phyloP scores from a whole-genome alignment of 2,888 invertebrate genomes.

The Darwinula stevensoni region DNA sequence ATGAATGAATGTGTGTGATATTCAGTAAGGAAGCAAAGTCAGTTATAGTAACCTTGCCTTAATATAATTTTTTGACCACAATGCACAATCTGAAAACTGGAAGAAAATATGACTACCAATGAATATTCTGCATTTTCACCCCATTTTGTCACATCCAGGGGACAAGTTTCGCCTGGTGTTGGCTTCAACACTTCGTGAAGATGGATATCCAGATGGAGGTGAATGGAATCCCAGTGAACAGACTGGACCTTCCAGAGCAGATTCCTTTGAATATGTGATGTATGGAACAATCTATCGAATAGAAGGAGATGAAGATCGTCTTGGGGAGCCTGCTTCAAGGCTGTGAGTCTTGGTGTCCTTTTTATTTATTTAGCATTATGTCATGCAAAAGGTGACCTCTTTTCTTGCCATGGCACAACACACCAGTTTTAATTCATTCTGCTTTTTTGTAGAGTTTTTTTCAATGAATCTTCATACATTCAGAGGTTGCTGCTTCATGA shows the following conservation, averaged over 20 bases:
- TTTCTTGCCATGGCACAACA: too few relatives aligned
- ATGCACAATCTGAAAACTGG: not conserved
- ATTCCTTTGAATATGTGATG: conserved; percentile 98
- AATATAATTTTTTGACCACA: too few relatives aligned
- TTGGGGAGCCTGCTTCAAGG: conserved; percentile 52
- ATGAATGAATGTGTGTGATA: too few relatives aligned
- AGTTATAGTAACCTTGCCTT: too few relatives aligned
- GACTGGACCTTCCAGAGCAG: conserved; percentile 52
- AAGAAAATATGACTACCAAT: not conserved
- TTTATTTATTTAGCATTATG: too few relatives aligned
- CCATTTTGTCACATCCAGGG: conserved; percentile 16
- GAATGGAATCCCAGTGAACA: conserved; percentile 66
- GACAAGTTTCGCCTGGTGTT: conserved; percentile 63
- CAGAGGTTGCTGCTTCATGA: too few relatives aligned
- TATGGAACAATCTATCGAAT: conserved; percentile 88
- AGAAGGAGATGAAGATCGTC: conserved; percentile 73
- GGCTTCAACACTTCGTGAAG: conserved; percentile 79
- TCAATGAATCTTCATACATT: too few relatives aligned
- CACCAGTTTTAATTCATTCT: too few relatives aligned
- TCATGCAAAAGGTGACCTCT: too few relatives aligned
- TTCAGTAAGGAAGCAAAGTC: too few relatives aligned
- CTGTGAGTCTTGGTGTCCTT: too few relatives aligned
- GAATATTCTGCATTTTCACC: conserved; percentile 5
- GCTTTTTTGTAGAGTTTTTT: too few relatives aligned
- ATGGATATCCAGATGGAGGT: conserved; percentile 80